These are phyloP conservation scores for Netelia fuscicornis DNA, from an alignment of 2,888 invertebrate genomes.

Conservation along the genomic window DNA sequence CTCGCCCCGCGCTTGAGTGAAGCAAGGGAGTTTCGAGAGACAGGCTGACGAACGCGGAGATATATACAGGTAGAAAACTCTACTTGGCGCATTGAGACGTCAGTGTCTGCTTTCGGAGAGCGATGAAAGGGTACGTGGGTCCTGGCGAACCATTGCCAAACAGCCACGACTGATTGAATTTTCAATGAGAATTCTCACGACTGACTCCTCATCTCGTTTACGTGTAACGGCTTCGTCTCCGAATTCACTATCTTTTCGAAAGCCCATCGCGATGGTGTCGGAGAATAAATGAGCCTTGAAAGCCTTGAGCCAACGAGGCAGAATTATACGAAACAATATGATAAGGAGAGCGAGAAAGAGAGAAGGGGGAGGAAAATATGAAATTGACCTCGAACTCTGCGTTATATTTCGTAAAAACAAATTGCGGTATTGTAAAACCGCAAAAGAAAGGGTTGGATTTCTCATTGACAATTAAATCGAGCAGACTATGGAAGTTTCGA, in stretches of 20 bases:
- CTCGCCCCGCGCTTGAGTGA: conserved; percentile 1
- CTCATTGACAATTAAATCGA: too few species aligned
- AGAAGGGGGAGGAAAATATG: background rate
- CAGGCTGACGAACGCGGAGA: background rate
- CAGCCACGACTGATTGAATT: conserved; percentile 48
- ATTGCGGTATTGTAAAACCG: too few species aligned
- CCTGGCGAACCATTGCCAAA: conserved; percentile 37
- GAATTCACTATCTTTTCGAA: background rate
- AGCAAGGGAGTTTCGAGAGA: conserved; percentile 18
- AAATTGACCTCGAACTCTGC: too few species aligned
- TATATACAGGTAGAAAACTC: background rate
- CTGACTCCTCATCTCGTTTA: background rate
- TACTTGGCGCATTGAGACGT: background rate
- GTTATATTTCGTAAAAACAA: too few species aligned
- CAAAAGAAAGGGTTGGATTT: too few species aligned
- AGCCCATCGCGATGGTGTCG: background rate
- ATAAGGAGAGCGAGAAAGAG: background rate
- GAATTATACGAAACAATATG: too few species aligned
- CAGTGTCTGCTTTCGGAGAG: background rate
- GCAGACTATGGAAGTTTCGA: too few species aligned
- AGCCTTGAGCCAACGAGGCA: background rate
- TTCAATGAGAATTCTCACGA: conserved; percentile 13
- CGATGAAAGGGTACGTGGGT: background rate
- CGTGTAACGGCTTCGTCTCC: background rate
- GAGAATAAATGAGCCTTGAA: background rate